These are phyloP conservation scores for Saxidomus purpurata DNA, from an alignment of 1,140 invertebrate genomes.

Conservation along the genomic window DNA sequence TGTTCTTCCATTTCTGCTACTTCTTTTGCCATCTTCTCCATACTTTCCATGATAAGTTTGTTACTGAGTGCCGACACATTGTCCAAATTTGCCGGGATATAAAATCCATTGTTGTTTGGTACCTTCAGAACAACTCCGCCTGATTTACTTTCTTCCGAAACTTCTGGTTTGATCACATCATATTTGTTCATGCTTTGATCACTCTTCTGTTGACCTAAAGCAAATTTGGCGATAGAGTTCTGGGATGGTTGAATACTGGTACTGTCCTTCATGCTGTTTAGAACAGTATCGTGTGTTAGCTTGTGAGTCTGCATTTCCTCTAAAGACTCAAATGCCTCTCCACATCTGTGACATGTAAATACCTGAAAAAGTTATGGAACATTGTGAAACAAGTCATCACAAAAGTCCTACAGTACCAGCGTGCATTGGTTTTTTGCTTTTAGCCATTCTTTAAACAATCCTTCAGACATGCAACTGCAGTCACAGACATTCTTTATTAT, in stretches of 20 bases:
- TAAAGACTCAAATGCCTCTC: slow-evolving; percentile 78
- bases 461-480: too few species aligned
- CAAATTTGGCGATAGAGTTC: slow-evolving; percentile 74
- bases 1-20: slow-evolving; percentile 53
- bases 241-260: slow-evolving; percentile 3
- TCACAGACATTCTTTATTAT: too few species aligned
- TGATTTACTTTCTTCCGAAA: slow-evolving; percentile 36
- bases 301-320: slow-evolving; percentile 77
- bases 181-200: slow-evolving; percentile 52
- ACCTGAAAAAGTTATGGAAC: slow-evolving; percentile 53
- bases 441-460: too few species aligned
- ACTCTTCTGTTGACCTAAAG: slow-evolving; percentile 68
- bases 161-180: slow-evolving; percentile 44
- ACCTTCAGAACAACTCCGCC: slow-evolving; percentile 43
- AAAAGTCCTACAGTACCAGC: too few species aligned
- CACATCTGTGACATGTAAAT: slow-evolving; percentile 79
- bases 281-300: slow-evolving; percentile 68
- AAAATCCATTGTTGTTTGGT: slow-evolving; percentile 41
- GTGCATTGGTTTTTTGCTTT: too few species aligned
- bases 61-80: slow-evolving; percentile 48
- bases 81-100: slow-evolving; percentile 51
- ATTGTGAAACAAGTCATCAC: too few species aligned
- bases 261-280: slow-evolving; percentile 68
- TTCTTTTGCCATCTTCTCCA: slow-evolving; percentile 44
- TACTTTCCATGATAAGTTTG: slow-evolving; percentile 35